Conservation (phyloP, 2,113 vertebrate species). For the Dermatemys mawii region DNA sequence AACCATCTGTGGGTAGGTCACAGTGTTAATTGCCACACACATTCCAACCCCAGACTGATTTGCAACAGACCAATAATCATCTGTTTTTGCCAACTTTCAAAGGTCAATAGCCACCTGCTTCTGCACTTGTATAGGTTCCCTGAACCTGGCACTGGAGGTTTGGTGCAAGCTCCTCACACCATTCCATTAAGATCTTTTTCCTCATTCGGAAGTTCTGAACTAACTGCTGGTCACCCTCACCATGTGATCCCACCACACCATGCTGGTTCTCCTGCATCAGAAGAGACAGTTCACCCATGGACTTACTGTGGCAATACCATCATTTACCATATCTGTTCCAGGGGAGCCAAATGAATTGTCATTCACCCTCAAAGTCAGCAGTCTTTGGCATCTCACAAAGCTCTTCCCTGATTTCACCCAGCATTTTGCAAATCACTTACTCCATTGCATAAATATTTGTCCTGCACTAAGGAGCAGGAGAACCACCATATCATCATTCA, state of each 20-base stretch:
- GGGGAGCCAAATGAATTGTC: not conserved
- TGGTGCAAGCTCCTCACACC: no score
- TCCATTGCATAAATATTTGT: not conserved
- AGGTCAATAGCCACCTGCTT: no score
- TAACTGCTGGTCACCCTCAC: no score
- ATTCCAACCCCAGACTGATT: not conserved
- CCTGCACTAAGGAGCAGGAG: not conserved
- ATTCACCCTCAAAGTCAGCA: not conserved
- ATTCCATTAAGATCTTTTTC: no score
- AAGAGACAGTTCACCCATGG: not conserved
- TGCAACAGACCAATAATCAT: no score
- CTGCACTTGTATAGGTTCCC: no score
- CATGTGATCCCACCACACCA: no score
- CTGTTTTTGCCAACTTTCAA: no score
- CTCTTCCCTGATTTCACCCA: not conserved
- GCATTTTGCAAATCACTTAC: not conserved
- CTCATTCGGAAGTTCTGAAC: no score
- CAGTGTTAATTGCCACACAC: not conserved
- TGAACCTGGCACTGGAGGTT: no score
- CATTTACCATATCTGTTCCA: not conserved
- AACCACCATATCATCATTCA: not conserved
- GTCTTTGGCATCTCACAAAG: not conserved
- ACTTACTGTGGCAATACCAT: not conserved
- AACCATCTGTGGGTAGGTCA: not conserved
- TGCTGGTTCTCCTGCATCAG: no score